Evolutionary conservation across 2,888 invertebrate genomes (phyloP), one percentile per base, ranked within the genome.

Genomic region (Drosophila putrida): DNA sequence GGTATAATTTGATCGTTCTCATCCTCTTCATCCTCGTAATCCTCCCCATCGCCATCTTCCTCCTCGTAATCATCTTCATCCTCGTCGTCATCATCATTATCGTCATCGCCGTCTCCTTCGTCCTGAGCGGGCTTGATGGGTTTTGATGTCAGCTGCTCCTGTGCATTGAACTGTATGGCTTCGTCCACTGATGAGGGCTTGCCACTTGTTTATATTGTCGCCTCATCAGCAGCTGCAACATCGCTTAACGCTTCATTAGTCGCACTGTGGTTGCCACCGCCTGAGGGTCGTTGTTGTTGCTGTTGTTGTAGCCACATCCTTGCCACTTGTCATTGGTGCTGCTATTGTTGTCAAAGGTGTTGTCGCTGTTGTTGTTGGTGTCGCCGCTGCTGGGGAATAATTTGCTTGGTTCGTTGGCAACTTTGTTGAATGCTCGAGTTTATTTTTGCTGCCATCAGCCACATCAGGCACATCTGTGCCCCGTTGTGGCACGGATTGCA

Each of bases 221-320:
- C 60, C 70, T 65, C 76, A 66, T 82, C 79, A 62, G 58, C 70
- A 72, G 60, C 68, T 60, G 73, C 63, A 73, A 62, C 47, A 64
- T 44, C 70, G 80, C 85, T 89, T 86, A 88, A 88, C 83, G 82
- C 82, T 78, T 80, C 82, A 87, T 89, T 89, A 82, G 82, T 71
- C 86, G 61, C 82, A 78, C 74, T 82, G 77, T 71, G 76, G 79
- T 43, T 73, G 79, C 64, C 68, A 63, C 44, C 36, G 72, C 43
- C 43, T n/a, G 54, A 6, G 43, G 54, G 43, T 25, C 73, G 43
- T 68, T 43, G 44, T 36, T 25, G 47, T 43, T 54, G 46, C 9
- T 61, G 73, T 39, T 58, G 73, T 39, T 58, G 57, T 20, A 3
- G 2, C 28, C 44, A 54, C 46, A 47, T 71, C 55, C 60, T 82